These are phyloP conservation scores for Enteromius radiatus DNA, from an alignment of 2,797 vertebrate species.

Conservation along the genomic window DNA sequence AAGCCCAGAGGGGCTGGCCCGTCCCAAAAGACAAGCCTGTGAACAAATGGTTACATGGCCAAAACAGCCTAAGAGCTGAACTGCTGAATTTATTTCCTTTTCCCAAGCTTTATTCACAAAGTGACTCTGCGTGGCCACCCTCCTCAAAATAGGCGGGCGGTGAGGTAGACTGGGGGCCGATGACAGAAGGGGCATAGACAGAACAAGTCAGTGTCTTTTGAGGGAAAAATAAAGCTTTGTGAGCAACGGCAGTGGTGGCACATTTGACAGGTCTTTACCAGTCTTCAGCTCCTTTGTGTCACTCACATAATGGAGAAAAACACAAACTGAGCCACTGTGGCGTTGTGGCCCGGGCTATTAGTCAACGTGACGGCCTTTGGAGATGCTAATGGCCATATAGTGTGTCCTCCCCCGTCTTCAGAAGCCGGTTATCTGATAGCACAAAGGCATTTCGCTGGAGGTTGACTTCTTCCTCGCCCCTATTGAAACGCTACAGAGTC, in stretches of 20 bases:
- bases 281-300: conserved; percentile 91
- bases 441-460: conserved; percentile 85
- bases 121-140: conserved; percentile 69
- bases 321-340: conserved; percentile 90
- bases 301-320: conserved; percentile 89
- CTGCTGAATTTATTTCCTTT: conserved; percentile 89
- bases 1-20: conserved; percentile 76
- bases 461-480: conserved; percentile 76
- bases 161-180: conserved; percentile 66
- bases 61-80: conserved; percentile 84
- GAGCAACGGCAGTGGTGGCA: conserved; percentile 83
- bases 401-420: conserved; percentile 81
- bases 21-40: conserved; percentile 83
- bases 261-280: conserved; percentile 93
- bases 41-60: conserved; percentile 90
- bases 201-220: conserved; percentile 77
- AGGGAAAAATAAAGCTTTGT: conserved; percentile 89
- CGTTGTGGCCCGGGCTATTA: conserved; percentile 83
- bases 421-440: conserved; percentile 80
- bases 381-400: conserved; percentile 97
- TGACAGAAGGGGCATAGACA: conserved; percentile 75
- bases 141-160: conserved; percentile 65
- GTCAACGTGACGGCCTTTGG: conserved; percentile 88
- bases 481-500: conserved; percentile 77
- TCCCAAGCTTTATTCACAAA: conserved; percentile 84